Percentiles rank a stretch among this genome's conserved stretches.
phyloP scores from a whole-genome alignment of 2,113 vertebrate genomes.

The Ceyx cyanopectus region DNA sequence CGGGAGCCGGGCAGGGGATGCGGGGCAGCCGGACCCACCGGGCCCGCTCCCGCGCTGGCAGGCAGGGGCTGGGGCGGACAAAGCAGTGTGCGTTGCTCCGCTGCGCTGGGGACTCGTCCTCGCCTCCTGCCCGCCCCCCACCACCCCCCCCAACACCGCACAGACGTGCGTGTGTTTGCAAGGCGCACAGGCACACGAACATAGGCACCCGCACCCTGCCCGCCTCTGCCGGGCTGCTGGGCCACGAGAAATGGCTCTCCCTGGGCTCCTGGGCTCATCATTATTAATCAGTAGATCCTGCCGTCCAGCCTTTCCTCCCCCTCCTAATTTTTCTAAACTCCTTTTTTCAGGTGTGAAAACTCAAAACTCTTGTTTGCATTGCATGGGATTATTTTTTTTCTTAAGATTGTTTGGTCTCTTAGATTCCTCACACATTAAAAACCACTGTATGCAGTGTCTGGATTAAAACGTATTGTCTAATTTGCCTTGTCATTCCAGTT shows the following conservation, averaged over 20 bases:
- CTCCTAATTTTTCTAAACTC: neutral
- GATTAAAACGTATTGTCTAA: neutral
- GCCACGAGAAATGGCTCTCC: neutral
- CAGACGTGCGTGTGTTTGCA: neutral
- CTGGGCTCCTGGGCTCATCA: neutral
- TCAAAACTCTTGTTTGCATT: neutral
- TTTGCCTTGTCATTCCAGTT: slow-evolving; percentile 29
- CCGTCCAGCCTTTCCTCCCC: neutral
- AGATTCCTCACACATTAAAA: neutral
- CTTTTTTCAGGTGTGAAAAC: neutral
- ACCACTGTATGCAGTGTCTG: neutral
- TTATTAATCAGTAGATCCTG: slow-evolving; percentile 10
- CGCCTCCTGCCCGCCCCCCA: no score
- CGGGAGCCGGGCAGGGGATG: neutral
- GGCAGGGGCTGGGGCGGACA: neutral
- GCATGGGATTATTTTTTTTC: fast-evolving
- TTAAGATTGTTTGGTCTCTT: neutral
- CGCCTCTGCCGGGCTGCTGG: neutral
- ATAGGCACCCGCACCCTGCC: neutral
- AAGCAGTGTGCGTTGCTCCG: neutral
- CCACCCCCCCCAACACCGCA: neutral
- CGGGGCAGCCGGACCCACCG: neutral
- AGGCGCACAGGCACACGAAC: neutral
- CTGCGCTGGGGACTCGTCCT: neutral
- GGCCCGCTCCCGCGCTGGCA: neutral